These are phyloP conservation scores for Lucinisca nassula DNA, from an alignment of 2,888 invertebrate genomes.

Conservation along the genomic window DNA sequence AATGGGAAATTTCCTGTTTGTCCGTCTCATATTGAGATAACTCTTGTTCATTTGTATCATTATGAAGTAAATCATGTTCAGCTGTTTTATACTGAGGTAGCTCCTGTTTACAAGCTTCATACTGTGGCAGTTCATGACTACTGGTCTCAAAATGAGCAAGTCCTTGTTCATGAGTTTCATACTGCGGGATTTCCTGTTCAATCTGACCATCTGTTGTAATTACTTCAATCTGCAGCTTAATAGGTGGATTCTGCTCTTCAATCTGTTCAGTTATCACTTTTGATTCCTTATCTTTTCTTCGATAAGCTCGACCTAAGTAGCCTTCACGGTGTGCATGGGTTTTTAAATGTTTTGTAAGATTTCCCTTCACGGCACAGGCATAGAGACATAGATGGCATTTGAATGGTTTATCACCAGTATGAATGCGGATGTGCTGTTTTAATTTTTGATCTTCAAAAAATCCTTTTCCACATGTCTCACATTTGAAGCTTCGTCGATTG, in stretches of 20 bases:
- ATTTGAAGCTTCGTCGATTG: background rate
- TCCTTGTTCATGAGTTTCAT: background rate
- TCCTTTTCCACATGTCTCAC: background rate
- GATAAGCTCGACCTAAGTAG: background rate
- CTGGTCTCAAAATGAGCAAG: background rate
- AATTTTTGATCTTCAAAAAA: conserved; percentile 5
- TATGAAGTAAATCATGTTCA: background rate
- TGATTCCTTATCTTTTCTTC: background rate
- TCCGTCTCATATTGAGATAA: background rate
- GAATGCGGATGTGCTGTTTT: background rate
- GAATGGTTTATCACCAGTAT: background rate
- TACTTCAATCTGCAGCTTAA: background rate
- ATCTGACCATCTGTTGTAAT: background rate
- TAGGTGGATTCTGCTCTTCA: background rate
- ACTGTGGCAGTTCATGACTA: background rate
- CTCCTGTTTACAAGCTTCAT: background rate
- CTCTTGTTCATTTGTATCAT: background rate
- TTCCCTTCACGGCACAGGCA: conserved; percentile 1
- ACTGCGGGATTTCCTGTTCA: background rate
- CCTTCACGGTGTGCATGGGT: background rate
- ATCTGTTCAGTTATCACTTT: background rate
- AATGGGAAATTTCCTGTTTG: background rate
- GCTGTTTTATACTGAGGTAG: background rate
- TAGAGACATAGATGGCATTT: background rate
- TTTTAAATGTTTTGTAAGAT: conserved; percentile 3